Conservation (phyloP, 2,888 invertebrate genomes). For the Tetragonula carbonaria region DNA sequence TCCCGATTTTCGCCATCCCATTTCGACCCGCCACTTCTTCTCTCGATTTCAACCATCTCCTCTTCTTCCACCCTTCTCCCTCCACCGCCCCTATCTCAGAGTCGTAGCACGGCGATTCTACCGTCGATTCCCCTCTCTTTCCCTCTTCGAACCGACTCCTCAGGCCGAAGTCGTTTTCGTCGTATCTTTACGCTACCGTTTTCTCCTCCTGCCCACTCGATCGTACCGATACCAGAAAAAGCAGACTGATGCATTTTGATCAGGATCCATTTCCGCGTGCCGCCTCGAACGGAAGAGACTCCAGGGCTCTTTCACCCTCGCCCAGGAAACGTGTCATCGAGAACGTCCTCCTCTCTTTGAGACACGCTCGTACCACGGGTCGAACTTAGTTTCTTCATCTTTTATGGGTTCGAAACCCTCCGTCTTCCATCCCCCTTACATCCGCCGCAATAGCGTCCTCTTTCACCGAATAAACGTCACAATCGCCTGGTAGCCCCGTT, state of each 20-base stretch:
- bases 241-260: constrained; percentile 67
- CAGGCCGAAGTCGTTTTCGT: background rate
- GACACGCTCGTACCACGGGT: constrained; percentile 21
- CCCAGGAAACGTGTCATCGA: constrained; percentile 58
- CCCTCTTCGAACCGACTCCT: background rate
- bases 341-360: constrained; percentile 48
- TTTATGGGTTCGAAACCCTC: constrained; percentile 41
- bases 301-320: constrained; percentile 49
- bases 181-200: constrained; percentile 8
- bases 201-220: constrained; percentile 16
- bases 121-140: constrained; percentile 7
- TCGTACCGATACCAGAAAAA: constrained; percentile 62
- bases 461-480: constrained; percentile 8
- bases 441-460: constrained; percentile 15
- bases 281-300: constrained; percentile 56
- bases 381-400: constrained; percentile 54
- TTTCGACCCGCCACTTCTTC: background rate
- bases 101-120: constrained; percentile 41
- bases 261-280: constrained; percentile 67
- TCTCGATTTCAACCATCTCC: constrained; percentile 1
- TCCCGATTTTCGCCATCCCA: constrained; percentile 9
- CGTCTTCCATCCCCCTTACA: background rate
- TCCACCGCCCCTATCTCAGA: constrained; percentile 17
- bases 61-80: background rate
- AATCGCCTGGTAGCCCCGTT: constrained; percentile 5